Base-by-base conservation (phyloP, 1,140 invertebrate genomes). In the Zaprionus lachaisei region DNA sequence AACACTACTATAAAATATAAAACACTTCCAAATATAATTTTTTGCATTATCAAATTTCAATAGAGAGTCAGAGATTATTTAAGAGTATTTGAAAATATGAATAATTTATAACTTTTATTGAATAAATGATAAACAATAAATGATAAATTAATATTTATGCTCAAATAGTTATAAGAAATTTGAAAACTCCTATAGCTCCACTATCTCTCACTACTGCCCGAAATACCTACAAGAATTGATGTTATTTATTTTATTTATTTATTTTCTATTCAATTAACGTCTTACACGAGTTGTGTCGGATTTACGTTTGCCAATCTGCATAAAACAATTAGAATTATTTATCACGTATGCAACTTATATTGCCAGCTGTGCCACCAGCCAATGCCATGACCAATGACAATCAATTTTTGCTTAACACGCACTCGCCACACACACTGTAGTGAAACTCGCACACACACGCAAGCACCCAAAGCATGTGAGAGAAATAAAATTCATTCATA, bases 351-450 rank as follows among this genome's bases (percentile, higher is more conserved):
- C 57, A 67, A 57, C 11, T 62, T 65, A 65, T 57, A 49, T 24
- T 64, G 22, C 24, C 73, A 64, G 44, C 38, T 60, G 67, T 49
- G 22, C n/a, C 17, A 38, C 7, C 66, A 47, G 55, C 55, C 69
- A 89, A 72, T 74, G 81, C 81, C 85, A 89, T 80, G 84, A 87
- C 84, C 84, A 87, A 81, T 87, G 84, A 87, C 81, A 87, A 81
- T 89, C 72, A 77, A 72, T 90, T 81, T 75, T 54, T 66, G 57
- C 78, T 75, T 60, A 77, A 63, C 84, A 90, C 84, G 78, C 84
- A 87, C 68, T 69, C 49, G 51, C 57, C 72, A 55, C 12, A 57
- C 17, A 64, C 77, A 58, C 31, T 34, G 9, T 11, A 34, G 31
- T 34, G 9, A 34, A 34, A 11, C 31, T 63, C 60, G 67, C 51